A percentile compares a stretch with the other conserved stretches of the same genome.
phyloP scores from a whole-genome alignment of 2,113 vertebrate species.

The Loxodonta africana region DNA sequence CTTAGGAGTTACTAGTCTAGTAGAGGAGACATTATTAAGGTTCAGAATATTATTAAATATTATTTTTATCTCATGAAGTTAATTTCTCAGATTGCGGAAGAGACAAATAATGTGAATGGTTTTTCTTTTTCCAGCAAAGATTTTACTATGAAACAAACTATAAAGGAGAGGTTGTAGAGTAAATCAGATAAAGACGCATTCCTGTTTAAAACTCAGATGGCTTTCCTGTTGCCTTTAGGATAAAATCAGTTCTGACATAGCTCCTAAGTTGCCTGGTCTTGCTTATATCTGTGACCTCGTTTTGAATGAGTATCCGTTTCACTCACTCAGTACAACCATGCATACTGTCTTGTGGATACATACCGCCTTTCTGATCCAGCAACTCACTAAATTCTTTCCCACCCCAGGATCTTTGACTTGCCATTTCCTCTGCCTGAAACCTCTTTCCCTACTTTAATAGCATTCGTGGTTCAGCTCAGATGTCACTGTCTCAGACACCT shows the following conservation, averaged over 20 bases:
- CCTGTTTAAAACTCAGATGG: slow-evolving; percentile 2
- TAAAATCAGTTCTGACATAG: slow-evolving; percentile 21
- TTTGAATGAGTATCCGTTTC: not conserved
- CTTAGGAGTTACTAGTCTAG: slow-evolving; percentile 15
- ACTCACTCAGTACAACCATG: not conserved
- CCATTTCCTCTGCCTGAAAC: not conserved
- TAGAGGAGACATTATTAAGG: slow-evolving; percentile 10
- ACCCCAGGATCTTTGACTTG: not conserved
- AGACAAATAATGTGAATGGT: not conserved
- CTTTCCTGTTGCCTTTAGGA: not conserved
- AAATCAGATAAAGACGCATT: not conserved
- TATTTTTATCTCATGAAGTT: not conserved
- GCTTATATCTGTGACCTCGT: not conserved
- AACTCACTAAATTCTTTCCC: not conserved
- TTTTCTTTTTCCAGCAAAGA: slow-evolving; percentile 36
- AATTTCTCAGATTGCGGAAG: slow-evolving; percentile 32
- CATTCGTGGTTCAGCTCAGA: not conserved
- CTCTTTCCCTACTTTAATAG: not conserved
- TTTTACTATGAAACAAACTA: not conserved
- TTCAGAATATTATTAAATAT: slow-evolving; percentile 35
- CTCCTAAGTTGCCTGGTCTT: not conserved
- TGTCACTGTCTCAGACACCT: not conserved
- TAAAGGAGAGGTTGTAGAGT: not conserved
- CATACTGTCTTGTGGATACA: not conserved
- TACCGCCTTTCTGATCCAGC: not conserved